A percentile compares a stretch with the other conserved stretches of the same genome.
These are phyloP conservation scores for Mizuhopecten yessoensis DNA, from an alignment of 1,140 invertebrate genomes.

Conservation along the genomic window DNA sequence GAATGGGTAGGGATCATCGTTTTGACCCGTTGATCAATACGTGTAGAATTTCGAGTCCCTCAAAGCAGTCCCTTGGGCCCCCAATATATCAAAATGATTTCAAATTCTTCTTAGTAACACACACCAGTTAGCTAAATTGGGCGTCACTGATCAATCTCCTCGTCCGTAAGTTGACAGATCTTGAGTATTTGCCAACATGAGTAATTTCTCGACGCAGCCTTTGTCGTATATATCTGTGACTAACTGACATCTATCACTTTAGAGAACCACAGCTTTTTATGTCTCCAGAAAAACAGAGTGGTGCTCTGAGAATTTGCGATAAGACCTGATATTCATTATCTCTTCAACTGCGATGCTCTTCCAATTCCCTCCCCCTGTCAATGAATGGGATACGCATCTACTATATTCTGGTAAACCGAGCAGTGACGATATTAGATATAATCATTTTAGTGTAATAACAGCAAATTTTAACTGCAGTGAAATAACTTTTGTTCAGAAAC, in stretches of 20 bases:
- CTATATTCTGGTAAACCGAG: neutral
- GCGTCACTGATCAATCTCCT: neutral
- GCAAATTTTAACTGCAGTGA: too few species aligned
- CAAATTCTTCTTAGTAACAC: neutral
- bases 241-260: constrained; percentile 28
- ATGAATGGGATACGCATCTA: neutral
- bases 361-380: constrained; percentile 36
- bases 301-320: constrained; percentile 30
- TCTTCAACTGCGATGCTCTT: constrained; percentile 17
- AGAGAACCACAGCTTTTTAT: constrained; percentile 17
- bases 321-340: constrained; percentile 39
- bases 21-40: neutral
- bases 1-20: neutral
- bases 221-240: neutral
- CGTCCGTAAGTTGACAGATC: neutral
- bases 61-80: neutral
- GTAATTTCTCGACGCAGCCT: neutral
- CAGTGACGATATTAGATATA: neutral
- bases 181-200: constrained; percentile 34
- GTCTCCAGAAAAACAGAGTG: constrained; percentile 9
- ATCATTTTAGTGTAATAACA: too few species aligned
- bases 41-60: neutral
- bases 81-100: constrained; percentile 36
- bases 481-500: too few species aligned
- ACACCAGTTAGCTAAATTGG: constrained; percentile 32